Base-by-base conservation (phyloP, 2,888 invertebrate genomes). In the Drosophila yooni region DNA sequence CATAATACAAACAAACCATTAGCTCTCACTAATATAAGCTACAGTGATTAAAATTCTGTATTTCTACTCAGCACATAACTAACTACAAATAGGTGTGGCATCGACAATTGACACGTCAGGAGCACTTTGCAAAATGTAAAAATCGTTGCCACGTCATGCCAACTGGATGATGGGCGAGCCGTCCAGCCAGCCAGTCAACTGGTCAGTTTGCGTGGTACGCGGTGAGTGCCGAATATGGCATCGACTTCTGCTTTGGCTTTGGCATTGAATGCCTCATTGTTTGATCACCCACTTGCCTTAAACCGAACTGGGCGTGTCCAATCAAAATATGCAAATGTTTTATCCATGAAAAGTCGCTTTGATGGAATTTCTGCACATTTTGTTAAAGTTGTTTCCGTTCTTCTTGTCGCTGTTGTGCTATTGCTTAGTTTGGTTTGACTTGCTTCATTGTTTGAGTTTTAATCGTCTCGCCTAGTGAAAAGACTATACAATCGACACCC, bases 261-360 rank as follows among this genome's bases (percentile, higher is more conserved):
- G 53, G 40, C 70, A 70, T 71, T 61, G 70, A 70, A 58, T 76
- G 64, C 66, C 77, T 80, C 72, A 87, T 87, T 84, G 87, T 87
- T 84, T 87, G 83, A 70, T 67, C 86, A 77, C 83, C 75, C 82
- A 87, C 67, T 77, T 70, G 70, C 70, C 76, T 79, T 62, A 54
- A 64, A 62, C 71, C 68, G 65, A 76, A 74, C 57, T 77, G 80
- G 86, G 86, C 87, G 84, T 87, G 84, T 79, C 84, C 87, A 86
- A 86, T 89, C 89, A 89, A 86, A 86, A 87, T 86, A 86, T 86
- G 86, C 84, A 86, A 86, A 86, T 86, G 76, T 74, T 88, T 88
- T 89, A 86, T 86, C 87, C 87, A 81, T 88, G 81, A 84, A 84
- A 88, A 81, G 84, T 86, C 84, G 83, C 87, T 83, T 88, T 84